Evolutionary conservation across 2,888 invertebrate genomes (phyloP), one percentile per base, ranked within the genome.

Genomic region (Erebia ligea): DNA sequence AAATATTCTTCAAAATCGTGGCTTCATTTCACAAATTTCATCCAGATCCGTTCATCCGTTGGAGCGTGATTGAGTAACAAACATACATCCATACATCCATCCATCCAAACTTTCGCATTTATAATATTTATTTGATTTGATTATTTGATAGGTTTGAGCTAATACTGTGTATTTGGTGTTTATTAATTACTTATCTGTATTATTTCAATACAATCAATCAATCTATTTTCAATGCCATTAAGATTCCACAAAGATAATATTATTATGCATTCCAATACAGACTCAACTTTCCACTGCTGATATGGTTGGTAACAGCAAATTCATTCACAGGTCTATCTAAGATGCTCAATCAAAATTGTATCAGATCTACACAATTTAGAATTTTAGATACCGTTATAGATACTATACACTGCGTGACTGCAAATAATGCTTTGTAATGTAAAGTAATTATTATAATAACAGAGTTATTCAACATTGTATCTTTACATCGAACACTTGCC

Each of bases 371-470:
- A 61, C 52, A 61, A 67, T 67, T 67, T 67, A 59, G 19, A 58
- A 69, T 63, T 71, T 70, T 21, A 64, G 56, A 69, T 71, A 72
- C 76, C 69, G 73, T 75, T 76, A 76, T 61, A 56, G 71, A 74
- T 76, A 71, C 72, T 65, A 64, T 68, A 57, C 65, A 62, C 69
- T 73, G 63, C 72, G 73, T 76, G 76, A 75, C 74, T 71, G 72
- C 66, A 65, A 79, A 82, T 81, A 80, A 72, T 79, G 83, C 83
- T 79, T 81, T 77, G 80, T 85, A 82, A 84, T 75, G 78, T 78
- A 80, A 71, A 69, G 75, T 83, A 84, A 84, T 85, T 81, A 82
- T 76, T 75, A 74, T 74, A 73, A 76, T 73, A 74, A 75, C 65
- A 71, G 74, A 64, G 57, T 78, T 77, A 76, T 73, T 75, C 71